Evolutionary conservation across 2,113 vertebrate species (phyloP), one percentile per base, ranked within the genome.

Genomic region (Archilochus colubris): DNA sequence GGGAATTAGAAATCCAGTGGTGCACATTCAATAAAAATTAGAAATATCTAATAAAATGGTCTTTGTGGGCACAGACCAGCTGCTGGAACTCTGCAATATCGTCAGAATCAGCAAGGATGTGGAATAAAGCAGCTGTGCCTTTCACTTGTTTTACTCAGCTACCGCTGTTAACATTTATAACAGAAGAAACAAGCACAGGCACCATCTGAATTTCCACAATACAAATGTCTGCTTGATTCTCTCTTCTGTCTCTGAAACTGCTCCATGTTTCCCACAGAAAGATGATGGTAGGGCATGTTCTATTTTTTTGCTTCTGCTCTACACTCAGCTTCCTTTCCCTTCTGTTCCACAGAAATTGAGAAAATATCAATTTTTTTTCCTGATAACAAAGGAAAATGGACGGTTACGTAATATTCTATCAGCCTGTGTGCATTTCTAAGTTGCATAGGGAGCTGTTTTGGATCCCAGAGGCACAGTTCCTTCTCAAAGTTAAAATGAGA

Each of bases 91-190:
- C 81, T 94, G 67, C 87, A 94, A 97, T 95, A 96, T 13, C 89
- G 95, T 91, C 86, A 89, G 81, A 95, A 96, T 97, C 96, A 97
- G 96, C 97, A 96, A 97, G 94, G 93, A 93, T 96, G 72, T 96
- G 74, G 81, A 95, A 97, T 96, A 95, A 97, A 98, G 82, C 97
- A 98, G 96, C 96, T 97, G 97, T 96, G 97, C 68, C 79, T 95
- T 87, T 97, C 91, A 46, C 77, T 95, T 96, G 44, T 87, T 97
- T 93, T 90, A 93, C 53, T 96, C 89, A 38, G 48, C 89, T 95
- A 95, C 86, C 10, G 25, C 58, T 46, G 30, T 88, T 96, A 96
- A 95, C 70, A 91, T 95, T 87, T 94, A 62, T 74, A 95, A 93
- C 63, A 79, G 87, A 89, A 48, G 77, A 94, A 96, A 69, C 59